A percentile compares a stretch with the other conserved stretches of the same genome.
Evolutionary conservation across 2,113 vertebrate genomes (phyloP).

Genomic region (Xyliphius kryptos): DNA sequence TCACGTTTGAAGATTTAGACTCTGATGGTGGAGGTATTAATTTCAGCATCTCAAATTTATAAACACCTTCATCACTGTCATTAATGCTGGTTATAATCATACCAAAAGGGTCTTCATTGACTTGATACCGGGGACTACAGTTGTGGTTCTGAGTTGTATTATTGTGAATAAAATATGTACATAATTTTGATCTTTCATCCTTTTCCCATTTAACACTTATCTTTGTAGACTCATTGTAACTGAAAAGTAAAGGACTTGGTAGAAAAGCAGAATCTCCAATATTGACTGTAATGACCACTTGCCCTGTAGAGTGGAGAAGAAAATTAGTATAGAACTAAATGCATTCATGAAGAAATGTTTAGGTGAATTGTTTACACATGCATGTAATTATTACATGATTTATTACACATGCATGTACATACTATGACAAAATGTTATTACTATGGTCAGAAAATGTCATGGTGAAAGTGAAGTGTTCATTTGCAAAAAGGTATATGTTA

Average conservation of each 20-base stretch:
- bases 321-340: too few relatives aligned
- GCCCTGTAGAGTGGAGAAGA: constrained; percentile 18
- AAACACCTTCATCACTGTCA: constrained; percentile 31
- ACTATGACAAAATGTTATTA: too few relatives aligned
- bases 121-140: background rate
- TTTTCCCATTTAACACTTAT: constrained; percentile 26
- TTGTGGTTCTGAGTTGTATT: rapidly evolving
- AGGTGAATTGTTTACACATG: too few relatives aligned
- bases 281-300: background rate
- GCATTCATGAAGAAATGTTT: too few relatives aligned
- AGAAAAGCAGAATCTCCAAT: constrained; percentile 19
- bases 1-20: background rate
- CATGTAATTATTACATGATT: too few relatives aligned
- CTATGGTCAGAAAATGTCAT: too few relatives aligned
- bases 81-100: constrained; percentile 19
- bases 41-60: constrained; percentile 22
- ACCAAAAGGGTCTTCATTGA: background rate
- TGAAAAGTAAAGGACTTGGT: background rate
- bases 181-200: background rate
- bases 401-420: too few relatives aligned
- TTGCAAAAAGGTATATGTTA: too few relatives aligned
- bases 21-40: constrained; percentile 22
- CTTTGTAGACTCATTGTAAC: rapidly evolving
- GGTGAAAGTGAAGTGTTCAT: too few relatives aligned
- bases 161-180: background rate